Base-by-base conservation (phyloP, 2,888 invertebrate genomes). In the Cephus pulcher region DNA sequence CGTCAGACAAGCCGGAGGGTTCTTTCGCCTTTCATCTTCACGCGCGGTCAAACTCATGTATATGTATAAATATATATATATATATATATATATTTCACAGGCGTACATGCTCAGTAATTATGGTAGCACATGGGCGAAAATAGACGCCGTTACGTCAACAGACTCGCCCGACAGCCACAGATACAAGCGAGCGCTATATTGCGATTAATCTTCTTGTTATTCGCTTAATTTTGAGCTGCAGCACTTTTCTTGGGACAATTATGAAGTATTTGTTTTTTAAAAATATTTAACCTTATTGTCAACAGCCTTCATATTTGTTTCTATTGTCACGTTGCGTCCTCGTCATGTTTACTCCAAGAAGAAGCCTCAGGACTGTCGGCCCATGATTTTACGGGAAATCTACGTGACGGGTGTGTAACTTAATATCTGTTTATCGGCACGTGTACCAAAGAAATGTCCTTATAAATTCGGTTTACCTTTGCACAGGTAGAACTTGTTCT, bases 41-140 rank as follows among this genome's bases (percentile, higher is more conserved):
- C 37, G 32, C 30, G 32, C 35, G 34, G 56, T 9, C 56, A 56
- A 30, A 75, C 3, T 23, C 56, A 23, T 75, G 30, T 56, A 32
- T 56, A 37, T 11, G n/a, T 35, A 11, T 56, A 4, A 12, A 15
- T 34, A 4, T n/a, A 12, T 33, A 34, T n/a, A 73, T 33, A 34
- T 30, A 33, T 33, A 32, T 74, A 33, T 23, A 23, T 23, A 30
- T 4, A 3, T 23, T 3, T 9, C 15, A 80, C 80, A 81, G 77
- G 82, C 23, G 78, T 79, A 70, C 76, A 75, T 82, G 82, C 80
- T 82, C 81, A 56, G 23, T 56, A 56, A 15, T 56, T 56, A 23
- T 56, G 56, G 56, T 23, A 56, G 56, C 56, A 56, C 23, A 56
- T 56, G 56, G 56, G 56, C 56, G 56, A 56, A 56, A 56, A 56